Evolutionary conservation across 2,888 invertebrate species (phyloP), one percentile per base, ranked within the genome.

Genomic region (Microplitis deprimator): DNA sequence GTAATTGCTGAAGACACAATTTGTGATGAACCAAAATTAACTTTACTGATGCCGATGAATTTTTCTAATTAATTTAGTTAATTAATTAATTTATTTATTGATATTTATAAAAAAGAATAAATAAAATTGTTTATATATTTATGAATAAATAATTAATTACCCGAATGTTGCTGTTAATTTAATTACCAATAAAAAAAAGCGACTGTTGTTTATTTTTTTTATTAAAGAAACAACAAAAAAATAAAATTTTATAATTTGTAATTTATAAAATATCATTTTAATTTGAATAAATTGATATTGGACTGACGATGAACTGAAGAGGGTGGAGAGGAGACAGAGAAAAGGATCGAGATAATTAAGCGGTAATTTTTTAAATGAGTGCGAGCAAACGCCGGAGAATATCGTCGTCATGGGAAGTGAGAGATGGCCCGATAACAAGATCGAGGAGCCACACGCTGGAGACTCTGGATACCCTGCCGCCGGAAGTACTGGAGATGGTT

Each of bases 41-140:
- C 89, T 10, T 85, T 89, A 20, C 79, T 89, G 60, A 88, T 89
- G 87, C 89, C 89, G 40, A 86, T 88, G 81, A 87, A 89, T 79
- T 89, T 88, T 78, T 85, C 85, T 69, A 83, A 85, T 69, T 87
- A 85, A 77, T 62, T 75, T 78, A 41, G 50, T 16, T 64, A 62
- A 5, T 73, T 73, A 75, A 65, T 77, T 50, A 50, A 50, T 50
- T 10, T 50, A 50, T 50, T 50, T 13, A 13, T 50, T 50, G 4
- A 50, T 50, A 50, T 60, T 68, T 72, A 40, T 73, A n/a, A 62
- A 20, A 41, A 61, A 68, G 16, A 41, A 65, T 64, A 64, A 50
- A n/a, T 17, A 10, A 41, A 41, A 20, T 16, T 41, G 20, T 41
- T 10, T 40, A n/a, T 16, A 68, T 17, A 17, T 41, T 50, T 50